A percentile compares a stretch with the other conserved stretches of the same genome.
These are phyloP conservation scores for Ichneumoninae sp. DNA, from an alignment of 2,888 invertebrate genomes.

Conservation along the genomic window DNA sequence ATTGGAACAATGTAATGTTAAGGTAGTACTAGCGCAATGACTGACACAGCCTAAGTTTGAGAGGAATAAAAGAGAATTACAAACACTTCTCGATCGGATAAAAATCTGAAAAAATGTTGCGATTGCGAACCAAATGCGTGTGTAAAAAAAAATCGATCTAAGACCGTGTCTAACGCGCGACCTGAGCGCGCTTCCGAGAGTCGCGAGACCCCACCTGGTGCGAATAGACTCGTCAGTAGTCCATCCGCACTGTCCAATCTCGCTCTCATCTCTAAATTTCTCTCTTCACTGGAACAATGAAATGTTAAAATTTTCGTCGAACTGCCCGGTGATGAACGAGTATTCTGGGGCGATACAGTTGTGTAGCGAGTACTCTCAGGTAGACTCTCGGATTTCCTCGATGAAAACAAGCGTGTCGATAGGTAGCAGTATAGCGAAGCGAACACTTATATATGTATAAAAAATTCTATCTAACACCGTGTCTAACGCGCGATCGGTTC, in stretches of 20 bases:
- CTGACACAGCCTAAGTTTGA: too few relatives aligned
- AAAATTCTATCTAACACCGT: constrained; percentile 63
- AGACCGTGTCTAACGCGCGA: constrained; percentile 62
- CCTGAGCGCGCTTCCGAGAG: neutral
- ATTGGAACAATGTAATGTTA: too few relatives aligned
- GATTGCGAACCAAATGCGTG: too few relatives aligned
- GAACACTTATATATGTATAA: constrained; percentile 1
- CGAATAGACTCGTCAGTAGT: constrained; percentile 70
- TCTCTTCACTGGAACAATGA: constrained; percentile 56
- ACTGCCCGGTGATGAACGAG: constrained; percentile 27
- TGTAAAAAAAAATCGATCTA: constrained; percentile 36
- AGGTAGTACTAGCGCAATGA: too few relatives aligned
- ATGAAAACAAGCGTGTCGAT: constrained; percentile 60
- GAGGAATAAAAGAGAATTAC: too few relatives aligned
- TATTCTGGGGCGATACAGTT: neutral
- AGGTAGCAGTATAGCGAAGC: constrained; percentile 41
- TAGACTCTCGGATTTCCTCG: constrained; percentile 17
- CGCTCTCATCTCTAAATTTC: constrained; percentile 55
- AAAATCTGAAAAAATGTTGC: too few relatives aligned
- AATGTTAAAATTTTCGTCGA: constrained; percentile 61
- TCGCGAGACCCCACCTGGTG: constrained; percentile 58
- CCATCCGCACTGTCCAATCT: constrained; percentile 31
- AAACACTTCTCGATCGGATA: too few relatives aligned
- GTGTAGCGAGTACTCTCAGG: constrained; percentile 16
- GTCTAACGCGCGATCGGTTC: constrained; percentile 65